These are phyloP conservation scores for Anoura caudifer DNA, from an alignment of 2,113 vertebrate genomes.

Conservation along the genomic window DNA sequence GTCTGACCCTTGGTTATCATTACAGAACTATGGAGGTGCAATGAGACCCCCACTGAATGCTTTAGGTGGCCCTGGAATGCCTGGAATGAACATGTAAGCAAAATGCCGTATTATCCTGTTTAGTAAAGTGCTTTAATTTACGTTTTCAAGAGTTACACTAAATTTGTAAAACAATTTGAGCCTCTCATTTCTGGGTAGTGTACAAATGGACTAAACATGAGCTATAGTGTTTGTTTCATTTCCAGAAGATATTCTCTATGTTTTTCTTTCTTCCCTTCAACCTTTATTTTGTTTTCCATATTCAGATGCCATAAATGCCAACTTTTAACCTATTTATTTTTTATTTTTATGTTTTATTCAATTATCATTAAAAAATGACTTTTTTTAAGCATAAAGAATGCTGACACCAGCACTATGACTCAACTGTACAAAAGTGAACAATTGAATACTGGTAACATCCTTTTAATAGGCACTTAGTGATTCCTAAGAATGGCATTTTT, in stretches of 20 bases:
- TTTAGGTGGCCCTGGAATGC: conserved; percentile 96
- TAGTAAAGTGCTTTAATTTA: conserved; percentile 31
- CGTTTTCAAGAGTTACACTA: conserved; percentile 10
- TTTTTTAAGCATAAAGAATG: not conserved
- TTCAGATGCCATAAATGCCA: conserved; percentile 2
- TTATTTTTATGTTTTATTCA: not conserved
- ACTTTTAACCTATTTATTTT: not conserved
- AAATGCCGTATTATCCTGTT: conserved; percentile 57
- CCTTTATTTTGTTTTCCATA: not conserved
- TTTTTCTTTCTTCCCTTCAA: conserved; percentile 14
- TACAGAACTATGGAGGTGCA: conserved; percentile 96
- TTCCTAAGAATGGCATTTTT: not conserved
- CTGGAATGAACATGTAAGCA: conserved; percentile 98
- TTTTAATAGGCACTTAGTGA: not conserved
- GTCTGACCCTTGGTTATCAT: conserved; percentile 90
- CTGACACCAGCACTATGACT: not conserved
- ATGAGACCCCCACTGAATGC: conserved; percentile 99
- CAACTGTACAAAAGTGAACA: not conserved
- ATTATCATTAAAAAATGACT: not conserved
- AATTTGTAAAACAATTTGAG: not conserved
- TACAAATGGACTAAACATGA: not conserved
- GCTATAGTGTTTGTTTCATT: not conserved
- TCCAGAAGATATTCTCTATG: not conserved
- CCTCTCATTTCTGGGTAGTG: not conserved
- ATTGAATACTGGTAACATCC: not conserved